Base-by-base conservation (phyloP, 2,113 vertebrate genomes). In the Arizona elegans region DNA sequence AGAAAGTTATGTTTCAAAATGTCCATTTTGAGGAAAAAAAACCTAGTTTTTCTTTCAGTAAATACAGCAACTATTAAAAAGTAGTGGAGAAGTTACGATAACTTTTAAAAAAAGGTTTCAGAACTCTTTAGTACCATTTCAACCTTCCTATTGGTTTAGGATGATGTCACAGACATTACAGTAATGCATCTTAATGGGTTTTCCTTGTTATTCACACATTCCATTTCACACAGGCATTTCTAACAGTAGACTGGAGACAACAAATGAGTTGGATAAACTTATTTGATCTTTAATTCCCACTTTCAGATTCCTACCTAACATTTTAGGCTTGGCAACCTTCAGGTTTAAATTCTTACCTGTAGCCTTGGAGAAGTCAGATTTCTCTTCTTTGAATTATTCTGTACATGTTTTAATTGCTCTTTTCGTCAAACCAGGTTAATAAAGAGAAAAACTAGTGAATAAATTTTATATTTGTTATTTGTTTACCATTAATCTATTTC, bases 251-350 rank as follows among this genome's bases (percentile, higher is more conserved):
- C 95, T 3, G 0, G 91, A 92, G 91, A 92, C 93, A 96, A 96
- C 96, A 95, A 96, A 95, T 97, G 96, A 95, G 94, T 94, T 96
- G 96, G 95, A 94, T 96, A 95, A 95, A 90, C 92, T 96, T 94
- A 94, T 95, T 97, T 95, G 94, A 94, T 95, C 96, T 96, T 97
- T 95, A 96, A 93, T 94, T 94, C 93, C 88, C 0, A 95, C 88
- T 95, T 95, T 96, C 93, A 90, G 91, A 94, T 96, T 88, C 95
- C 95, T 94, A 95, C 92, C 59, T 94, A 92, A 93, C 89, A 86
- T 96, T 87, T 95, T 94, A 92, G 65, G 2, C 92, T 95, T 95
- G 96, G 90, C 94, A 96, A 95, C 75, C 95, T 95, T 91, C 94
- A 91, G 65, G 89, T 88, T 87, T 94, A 93, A 94, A 87, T 58